A percentile compares a stretch with the other conserved stretches of the same genome.
Evolutionary conservation across 1,140 invertebrate genomes (phyloP).

Genomic region (Saxidomus purpurata): DNA sequence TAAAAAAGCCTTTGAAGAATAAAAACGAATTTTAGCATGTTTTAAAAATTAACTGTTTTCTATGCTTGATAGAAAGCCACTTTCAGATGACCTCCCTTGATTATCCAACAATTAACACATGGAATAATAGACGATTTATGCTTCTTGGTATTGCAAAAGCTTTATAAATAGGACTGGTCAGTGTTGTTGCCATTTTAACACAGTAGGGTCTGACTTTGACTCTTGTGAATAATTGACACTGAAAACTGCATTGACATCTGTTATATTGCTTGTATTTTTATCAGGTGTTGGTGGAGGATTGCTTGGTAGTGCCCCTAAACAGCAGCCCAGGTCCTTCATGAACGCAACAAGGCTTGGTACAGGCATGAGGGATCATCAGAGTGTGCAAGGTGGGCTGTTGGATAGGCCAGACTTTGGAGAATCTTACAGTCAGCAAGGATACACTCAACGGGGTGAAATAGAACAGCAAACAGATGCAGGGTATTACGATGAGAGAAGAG

Average conservation of each 20-base stretch:
- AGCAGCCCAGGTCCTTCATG: constrained; percentile 2
- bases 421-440: not conserved
- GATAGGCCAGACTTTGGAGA: not conserved
- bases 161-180: too few species aligned
- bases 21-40: too few species aligned
- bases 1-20: too few species aligned
- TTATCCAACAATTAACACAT: too few species aligned
- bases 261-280: not conserved
- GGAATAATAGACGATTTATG: too few species aligned
- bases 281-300: not conserved
- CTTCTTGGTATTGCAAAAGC: too few species aligned
- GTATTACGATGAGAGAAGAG: not conserved
- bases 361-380: not conserved
- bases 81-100: too few species aligned
- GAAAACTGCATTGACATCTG: not conserved
- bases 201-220: too few species aligned
- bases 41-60: too few species aligned
- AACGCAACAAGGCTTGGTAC: not conserved
- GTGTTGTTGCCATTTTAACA: too few species aligned
- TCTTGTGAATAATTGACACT: too few species aligned
- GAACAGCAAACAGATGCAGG: not conserved
- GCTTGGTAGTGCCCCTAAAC: not conserved
- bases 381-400: not conserved
- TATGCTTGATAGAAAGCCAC: too few species aligned
- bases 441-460: not conserved